Percentiles rank a stretch among this genome's conserved stretches.
Conservation (phyloP, 2,113 vertebrate species). For the Rhineura floridana region DNA sequence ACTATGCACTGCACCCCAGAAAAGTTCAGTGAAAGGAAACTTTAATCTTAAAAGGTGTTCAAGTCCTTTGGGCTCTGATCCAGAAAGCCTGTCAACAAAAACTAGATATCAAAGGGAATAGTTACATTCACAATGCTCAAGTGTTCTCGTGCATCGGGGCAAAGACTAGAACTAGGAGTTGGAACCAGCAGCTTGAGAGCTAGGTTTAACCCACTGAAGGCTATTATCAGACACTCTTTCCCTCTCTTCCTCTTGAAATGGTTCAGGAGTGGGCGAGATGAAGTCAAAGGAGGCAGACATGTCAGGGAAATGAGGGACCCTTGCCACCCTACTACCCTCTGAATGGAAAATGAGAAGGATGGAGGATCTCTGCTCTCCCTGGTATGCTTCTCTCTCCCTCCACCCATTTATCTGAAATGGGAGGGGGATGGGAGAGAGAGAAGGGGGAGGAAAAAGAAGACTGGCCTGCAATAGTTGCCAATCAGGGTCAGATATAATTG, state of each 20-base stretch:
- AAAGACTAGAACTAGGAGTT: neutral
- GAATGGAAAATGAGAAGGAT: neutral
- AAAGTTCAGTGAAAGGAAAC: neutral
- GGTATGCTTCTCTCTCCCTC: neutral
- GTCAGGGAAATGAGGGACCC: neutral
- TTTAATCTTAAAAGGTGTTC: neutral
- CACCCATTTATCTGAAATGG: neutral
- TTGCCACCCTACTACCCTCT: neutral
- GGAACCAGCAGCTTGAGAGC: neutral
- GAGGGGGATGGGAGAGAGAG: neutral
- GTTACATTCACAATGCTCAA: rapidly evolving
- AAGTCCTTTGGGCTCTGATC: neutral
- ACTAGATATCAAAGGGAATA: rapidly evolving
- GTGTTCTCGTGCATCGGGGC: rapidly evolving
- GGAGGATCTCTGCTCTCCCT: neutral
- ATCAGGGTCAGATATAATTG: neutral
- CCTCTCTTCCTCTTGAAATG: neutral
- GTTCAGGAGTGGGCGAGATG: neutral
- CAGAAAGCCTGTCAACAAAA: neutral
- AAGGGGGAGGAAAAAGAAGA: neutral
- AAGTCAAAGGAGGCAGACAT: neutral
- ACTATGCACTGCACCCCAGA: rapidly evolving
- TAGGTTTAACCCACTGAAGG: neutral
- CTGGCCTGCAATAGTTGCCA: neutral
- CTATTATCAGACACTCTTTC: neutral